phyloP scores from a whole-genome alignment of 2,888 invertebrate species.

The Coremacera marginata region DNA sequence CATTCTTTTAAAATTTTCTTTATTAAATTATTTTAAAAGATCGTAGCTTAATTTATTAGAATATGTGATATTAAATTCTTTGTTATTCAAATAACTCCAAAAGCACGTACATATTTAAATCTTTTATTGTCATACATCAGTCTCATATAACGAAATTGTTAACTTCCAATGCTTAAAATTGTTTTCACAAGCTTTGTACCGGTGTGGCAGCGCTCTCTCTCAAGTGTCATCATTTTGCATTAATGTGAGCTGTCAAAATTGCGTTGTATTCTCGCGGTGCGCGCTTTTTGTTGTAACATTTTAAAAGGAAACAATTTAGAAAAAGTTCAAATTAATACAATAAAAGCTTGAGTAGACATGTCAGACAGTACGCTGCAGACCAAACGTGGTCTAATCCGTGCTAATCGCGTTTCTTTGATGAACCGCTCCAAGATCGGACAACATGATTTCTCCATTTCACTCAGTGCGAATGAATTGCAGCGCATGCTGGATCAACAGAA shows the following conservation, averaged over 20 bases:
- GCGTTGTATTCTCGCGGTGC: not conserved
- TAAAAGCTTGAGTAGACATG: conserved; percentile 28
- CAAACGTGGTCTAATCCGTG: conserved; percentile 48
- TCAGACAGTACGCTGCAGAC: conserved; percentile 50
- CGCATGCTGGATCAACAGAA: conserved; percentile 50
- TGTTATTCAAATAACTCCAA: no score
- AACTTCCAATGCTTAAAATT: no score
- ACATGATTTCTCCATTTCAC: conserved; percentile 55
- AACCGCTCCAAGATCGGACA: not conserved
- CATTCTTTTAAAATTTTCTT: no score
- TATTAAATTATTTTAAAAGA: no score
- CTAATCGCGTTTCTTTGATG: conserved; percentile 39
- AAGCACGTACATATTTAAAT: no score
- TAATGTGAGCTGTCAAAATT: not conserved
- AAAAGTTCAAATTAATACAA: not conserved
- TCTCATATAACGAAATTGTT: no score
- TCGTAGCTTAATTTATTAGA: no score
- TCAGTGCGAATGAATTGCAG: conserved; percentile 58
- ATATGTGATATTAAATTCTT: no score
- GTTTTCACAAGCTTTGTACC: no score
- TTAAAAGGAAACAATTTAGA: not conserved
- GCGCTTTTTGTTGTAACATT: conserved; percentile 2
- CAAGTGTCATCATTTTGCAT: not conserved
- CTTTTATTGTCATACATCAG: no score
- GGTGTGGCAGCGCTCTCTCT: no score